phyloP scores from a whole-genome alignment of 2,888 invertebrate species.

The Lasioglossum malachurum region DNA sequence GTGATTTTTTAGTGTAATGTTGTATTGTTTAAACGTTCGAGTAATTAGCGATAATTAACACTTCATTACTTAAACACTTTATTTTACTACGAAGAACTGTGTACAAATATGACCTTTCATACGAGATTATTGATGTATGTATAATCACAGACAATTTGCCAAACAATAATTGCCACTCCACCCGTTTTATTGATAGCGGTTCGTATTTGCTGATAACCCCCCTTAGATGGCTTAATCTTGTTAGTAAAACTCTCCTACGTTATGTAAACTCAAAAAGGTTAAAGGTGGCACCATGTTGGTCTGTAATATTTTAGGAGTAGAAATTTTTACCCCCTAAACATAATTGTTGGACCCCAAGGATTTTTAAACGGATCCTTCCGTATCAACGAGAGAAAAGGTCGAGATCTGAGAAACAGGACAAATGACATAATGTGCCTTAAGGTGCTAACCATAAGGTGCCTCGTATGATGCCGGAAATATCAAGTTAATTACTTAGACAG shows the following conservation, averaged over 20 bases:
- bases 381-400: background rate
- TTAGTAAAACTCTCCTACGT: background rate
- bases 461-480: background rate
- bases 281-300: background rate
- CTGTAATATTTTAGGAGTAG: background rate
- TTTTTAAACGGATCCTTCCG: background rate
- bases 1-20: background rate
- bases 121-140: no score
- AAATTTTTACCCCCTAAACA: background rate
- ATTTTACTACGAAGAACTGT: background rate
- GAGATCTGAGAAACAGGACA: background rate
- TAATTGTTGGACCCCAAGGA: background rate
- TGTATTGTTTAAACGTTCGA: background rate
- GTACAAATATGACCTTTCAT: background rate
- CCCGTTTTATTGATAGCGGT: background rate
- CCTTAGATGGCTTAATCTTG: background rate
- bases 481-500: background rate
- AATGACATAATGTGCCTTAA: background rate
- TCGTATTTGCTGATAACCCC: background rate
- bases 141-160: conserved; percentile 1
- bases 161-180: background rate
- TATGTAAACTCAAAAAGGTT: background rate
- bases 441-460: no score
- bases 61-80: background rate
- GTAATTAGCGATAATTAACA: background rate